Evolutionary conservation across 2,888 invertebrate genomes (phyloP).

Genomic region (Napeogenes inachia): DNA sequence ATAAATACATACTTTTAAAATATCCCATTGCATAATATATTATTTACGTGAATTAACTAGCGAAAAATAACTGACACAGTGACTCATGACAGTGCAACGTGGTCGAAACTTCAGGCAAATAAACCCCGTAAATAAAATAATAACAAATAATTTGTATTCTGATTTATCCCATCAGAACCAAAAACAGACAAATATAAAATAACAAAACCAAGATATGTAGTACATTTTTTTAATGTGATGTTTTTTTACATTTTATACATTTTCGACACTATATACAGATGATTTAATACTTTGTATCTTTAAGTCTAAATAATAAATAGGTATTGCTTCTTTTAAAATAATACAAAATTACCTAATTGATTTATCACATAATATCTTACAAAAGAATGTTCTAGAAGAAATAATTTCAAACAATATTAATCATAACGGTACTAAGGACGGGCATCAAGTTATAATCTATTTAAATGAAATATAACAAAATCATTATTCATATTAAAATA

Average conservation of each 20-base stretch:
- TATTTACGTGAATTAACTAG: too few species aligned
- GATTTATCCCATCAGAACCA: background rate
- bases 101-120: too few species aligned
- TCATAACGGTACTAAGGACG: conserved; percentile 1
- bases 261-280: conserved; percentile 31
- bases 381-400: conserved; percentile 17
- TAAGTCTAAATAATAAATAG: conserved; percentile 28
- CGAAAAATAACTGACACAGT: too few species aligned
- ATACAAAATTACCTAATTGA: conserved; percentile 8
- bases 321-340: conserved; percentile 29
- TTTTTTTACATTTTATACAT: conserved; percentile 33
- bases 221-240: conserved; percentile 28
- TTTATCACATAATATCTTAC: conserved; percentile 13
- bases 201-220: conserved; percentile 13
- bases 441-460: background rate
- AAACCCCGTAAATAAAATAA: too few species aligned
- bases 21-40: too few species aligned
- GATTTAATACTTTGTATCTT: conserved; percentile 26
- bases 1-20: too few species aligned
- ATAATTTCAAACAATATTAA: conserved; percentile 5
- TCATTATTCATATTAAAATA: conserved; percentile 8
- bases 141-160: background rate
- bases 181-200: background rate
- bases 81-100: too few species aligned
- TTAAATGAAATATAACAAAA: conserved; percentile 1